phyloP scores from a whole-genome alignment of 2,113 vertebrate genomes.

The Eulacestoma nigropectus region DNA sequence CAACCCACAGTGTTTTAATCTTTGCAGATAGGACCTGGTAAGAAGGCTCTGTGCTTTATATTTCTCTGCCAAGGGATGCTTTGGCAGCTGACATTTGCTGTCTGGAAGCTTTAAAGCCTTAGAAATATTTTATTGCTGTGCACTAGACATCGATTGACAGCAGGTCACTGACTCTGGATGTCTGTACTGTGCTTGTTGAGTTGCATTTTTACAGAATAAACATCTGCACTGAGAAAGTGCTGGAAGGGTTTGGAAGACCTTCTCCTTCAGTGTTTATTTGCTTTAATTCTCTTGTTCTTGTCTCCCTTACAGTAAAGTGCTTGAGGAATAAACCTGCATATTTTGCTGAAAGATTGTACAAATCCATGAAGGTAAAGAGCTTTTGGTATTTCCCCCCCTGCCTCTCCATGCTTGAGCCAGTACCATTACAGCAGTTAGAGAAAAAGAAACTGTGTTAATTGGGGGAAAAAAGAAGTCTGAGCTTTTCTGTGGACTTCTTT shows the following conservation, averaged over 20 bases:
- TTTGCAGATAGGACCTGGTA: neutral
- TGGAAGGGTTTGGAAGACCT: neutral
- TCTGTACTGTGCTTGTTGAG: neutral
- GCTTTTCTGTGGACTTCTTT: neutral
- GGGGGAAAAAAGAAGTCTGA: neutral
- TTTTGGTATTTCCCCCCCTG: neutral
- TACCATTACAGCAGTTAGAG: neutral
- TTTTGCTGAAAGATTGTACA: conserved; percentile 92
- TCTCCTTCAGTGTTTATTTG: neutral
- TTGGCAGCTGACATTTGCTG: neutral
- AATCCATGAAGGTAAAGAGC: conserved; percentile 93
- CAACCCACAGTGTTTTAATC: neutral
- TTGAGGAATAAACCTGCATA: conserved; percentile 79
- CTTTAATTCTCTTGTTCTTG: neutral
- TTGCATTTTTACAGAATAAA: neutral
- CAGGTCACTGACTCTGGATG: neutral
- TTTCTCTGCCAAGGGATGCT: neutral
- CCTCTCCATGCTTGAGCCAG: neutral
- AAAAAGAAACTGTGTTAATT: neutral
- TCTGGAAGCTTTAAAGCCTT: neutral
- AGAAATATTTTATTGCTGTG: neutral
- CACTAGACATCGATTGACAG: neutral
- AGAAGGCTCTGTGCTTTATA: neutral
- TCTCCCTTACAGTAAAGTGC: conserved; percentile 82
- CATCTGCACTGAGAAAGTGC: neutral